Evolutionary conservation across 2,888 invertebrate genomes (phyloP).

Genomic region (Epistrophe eligans): DNA sequence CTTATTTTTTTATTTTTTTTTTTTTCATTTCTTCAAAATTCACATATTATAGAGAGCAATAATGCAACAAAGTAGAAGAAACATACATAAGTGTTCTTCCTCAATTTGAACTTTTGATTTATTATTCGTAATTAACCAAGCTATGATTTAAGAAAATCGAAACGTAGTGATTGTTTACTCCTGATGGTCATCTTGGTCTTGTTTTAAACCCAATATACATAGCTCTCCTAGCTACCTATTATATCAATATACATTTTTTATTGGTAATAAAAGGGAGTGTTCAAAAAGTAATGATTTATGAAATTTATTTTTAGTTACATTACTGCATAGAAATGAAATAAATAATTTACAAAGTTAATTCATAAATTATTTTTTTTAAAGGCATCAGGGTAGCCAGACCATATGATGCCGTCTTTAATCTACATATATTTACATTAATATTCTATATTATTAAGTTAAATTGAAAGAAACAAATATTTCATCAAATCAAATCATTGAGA

Average conservation of each 20-base stretch:
- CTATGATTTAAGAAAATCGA: not conserved
- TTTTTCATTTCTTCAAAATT: not conserved
- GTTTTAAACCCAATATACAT: not conserved
- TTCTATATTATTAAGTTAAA: too few relatives aligned
- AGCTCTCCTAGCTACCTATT: not conserved
- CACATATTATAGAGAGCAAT: not conserved
- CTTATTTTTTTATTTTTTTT: not conserved
- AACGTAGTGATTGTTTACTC: not conserved
- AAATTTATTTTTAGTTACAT: not conserved
- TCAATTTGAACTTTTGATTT: not conserved
- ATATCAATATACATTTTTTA: not conserved
- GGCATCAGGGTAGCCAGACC: too few relatives aligned
- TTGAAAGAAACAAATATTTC: too few relatives aligned
- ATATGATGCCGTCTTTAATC: too few relatives aligned
- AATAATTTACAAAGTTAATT: too few relatives aligned
- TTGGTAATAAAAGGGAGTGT: not conserved
- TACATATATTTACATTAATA: too few relatives aligned
- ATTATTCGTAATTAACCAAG: not conserved
- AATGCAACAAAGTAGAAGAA: not conserved
- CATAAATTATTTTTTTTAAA: too few relatives aligned
- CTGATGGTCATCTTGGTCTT: not conserved
- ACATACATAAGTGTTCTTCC: not conserved
- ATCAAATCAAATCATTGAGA: too few relatives aligned
- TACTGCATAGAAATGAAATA: too few relatives aligned
- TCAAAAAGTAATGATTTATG: not conserved